Percentiles rank a stretch among this genome's conserved stretches.
These are phyloP conservation scores for Pardalotus punctatus DNA, from an alignment of 2,113 vertebrate species.

Conservation along the genomic window DNA sequence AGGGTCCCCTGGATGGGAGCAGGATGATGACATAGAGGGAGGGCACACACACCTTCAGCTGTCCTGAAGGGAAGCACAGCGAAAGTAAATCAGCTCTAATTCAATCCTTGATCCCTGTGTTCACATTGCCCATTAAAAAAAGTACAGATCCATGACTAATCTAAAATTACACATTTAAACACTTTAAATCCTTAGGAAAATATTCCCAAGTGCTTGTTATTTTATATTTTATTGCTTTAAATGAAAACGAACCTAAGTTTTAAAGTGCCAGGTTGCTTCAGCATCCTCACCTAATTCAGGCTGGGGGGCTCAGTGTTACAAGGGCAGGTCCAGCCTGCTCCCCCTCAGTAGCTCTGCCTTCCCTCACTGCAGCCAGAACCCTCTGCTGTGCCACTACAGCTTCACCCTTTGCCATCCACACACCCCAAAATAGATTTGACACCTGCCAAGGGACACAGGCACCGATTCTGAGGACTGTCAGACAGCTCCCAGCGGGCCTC, in stretches of 20 bases:
- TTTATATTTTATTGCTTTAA: not conserved
- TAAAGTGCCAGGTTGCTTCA: not conserved
- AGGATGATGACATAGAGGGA: fast-evolving
- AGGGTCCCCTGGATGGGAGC: not conserved
- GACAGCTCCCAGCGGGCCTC: not conserved
- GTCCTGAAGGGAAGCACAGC: not conserved
- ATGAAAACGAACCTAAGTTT: not conserved
- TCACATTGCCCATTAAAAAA: not conserved
- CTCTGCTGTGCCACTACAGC: too few relatives aligned
- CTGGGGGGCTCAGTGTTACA: not conserved
- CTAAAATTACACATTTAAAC: not conserved
- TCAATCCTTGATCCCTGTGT: fast-evolving
- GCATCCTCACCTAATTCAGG: not conserved
- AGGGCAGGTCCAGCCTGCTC: not conserved
- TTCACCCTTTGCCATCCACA: not conserved
- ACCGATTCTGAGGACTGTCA: not conserved
- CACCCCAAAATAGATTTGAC: not conserved
- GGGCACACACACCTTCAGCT: not conserved
- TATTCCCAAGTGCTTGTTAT: not conserved
- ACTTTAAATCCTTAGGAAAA: not conserved
- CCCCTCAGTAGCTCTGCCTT: not conserved
- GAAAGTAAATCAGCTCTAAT: not conserved
- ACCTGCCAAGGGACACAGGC: not conserved
- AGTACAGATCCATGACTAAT: not conserved
- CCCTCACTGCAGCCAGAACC: too few relatives aligned